Conservation (phyloP, 2,797 vertebrate species). For the Chiroxiphia lanceolata region DNA sequence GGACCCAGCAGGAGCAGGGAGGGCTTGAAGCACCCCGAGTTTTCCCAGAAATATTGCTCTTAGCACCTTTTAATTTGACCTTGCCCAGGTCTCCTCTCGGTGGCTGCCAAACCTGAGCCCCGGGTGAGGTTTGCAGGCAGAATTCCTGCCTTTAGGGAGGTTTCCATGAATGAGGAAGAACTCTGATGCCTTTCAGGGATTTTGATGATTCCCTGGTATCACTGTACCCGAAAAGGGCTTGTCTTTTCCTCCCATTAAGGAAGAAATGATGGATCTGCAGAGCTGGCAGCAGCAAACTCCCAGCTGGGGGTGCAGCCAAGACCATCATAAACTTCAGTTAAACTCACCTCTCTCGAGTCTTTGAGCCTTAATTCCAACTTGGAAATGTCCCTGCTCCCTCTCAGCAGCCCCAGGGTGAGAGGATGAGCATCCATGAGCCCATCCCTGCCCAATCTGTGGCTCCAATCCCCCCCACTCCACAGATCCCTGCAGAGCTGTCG, state of each 20-base stretch:
- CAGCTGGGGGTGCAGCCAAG: not conserved
- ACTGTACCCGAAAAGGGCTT: not conserved
- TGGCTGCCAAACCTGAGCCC: not conserved
- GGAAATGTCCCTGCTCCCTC: not conserved
- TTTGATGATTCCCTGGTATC: not conserved
- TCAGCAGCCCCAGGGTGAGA: not conserved
- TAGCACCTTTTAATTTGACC: not conserved
- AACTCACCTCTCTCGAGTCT: not conserved
- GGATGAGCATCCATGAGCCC: not conserved
- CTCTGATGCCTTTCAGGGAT: not conserved
- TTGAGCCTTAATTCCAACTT: not conserved
- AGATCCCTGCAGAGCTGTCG: not conserved
- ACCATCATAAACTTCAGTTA: not conserved
- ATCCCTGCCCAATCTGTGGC: not conserved
- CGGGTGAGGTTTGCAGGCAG: not conserved
- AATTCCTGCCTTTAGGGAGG: not conserved
- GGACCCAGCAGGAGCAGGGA: not conserved
- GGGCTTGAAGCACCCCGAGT: not conserved
- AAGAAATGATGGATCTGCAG: not conserved
- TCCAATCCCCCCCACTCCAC: rapidly evolving
- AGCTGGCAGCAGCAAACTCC: not conserved
- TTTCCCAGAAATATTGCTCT: not conserved
- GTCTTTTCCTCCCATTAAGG: not conserved
- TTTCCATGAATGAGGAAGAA: not conserved
- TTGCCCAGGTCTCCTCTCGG: not conserved